Conservation (phyloP, 2,888 invertebrate species). For the Glaucopsyche alexis region DNA sequence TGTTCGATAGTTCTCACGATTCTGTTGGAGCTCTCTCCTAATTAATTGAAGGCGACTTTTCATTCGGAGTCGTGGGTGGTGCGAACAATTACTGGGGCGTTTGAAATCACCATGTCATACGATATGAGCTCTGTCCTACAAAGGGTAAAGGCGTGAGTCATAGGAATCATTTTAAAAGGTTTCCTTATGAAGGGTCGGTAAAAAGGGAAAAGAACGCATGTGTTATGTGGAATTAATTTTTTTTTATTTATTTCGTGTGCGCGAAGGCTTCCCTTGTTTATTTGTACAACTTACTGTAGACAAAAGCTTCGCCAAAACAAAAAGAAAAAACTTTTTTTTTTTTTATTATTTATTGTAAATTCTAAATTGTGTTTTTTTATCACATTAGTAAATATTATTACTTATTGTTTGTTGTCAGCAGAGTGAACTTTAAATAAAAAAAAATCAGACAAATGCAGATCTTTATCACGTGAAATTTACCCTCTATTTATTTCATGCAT, state of each 20-base stretch:
- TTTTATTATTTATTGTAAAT: neutral
- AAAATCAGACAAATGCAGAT: neutral
- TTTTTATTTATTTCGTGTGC: neutral
- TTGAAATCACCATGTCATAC: conserved; percentile 41
- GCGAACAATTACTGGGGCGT: conserved; percentile 42
- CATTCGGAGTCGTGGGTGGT: conserved; percentile 53
- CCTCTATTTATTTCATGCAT: conserved; percentile 1
- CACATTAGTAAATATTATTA: neutral
- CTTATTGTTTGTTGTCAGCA: neutral
- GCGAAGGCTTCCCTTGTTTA: neutral
- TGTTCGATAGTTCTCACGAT: conserved; percentile 55
- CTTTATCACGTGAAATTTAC: neutral
- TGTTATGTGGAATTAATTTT: neutral
- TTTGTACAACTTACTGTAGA: neutral
- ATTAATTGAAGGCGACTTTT: conserved; percentile 71
- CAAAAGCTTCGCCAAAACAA: neutral
- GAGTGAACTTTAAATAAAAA: neutral
- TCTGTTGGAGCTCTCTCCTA: conserved; percentile 53
- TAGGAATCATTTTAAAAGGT: conserved; percentile 33
- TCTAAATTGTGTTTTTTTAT: neutral
- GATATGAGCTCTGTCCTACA: conserved; percentile 32
- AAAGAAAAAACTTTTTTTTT: neutral
- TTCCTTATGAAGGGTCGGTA: conserved; percentile 32
- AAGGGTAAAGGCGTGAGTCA: conserved; percentile 24
- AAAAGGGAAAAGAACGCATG: conserved; percentile 9